Evolutionary conservation across 2,888 invertebrate genomes (phyloP), one percentile per base, ranked within the genome.

Genomic region (Eudasyphora cyanicolor): DNA sequence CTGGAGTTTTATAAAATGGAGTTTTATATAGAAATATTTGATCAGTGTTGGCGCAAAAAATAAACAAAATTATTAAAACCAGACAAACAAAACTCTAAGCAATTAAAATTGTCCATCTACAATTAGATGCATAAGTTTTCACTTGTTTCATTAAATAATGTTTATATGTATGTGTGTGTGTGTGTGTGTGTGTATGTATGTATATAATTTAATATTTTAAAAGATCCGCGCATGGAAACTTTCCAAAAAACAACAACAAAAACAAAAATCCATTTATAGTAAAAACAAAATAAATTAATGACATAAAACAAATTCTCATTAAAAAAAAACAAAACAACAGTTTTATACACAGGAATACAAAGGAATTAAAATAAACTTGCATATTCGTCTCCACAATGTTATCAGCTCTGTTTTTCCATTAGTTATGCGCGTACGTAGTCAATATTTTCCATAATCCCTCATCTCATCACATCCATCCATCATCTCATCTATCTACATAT

Each of bases 381-480:
- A 78, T n/a, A n/a, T 81, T 78, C 79, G 19, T 73, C 67, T 84
- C 64, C 76, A 79, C 42, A 77, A 78, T 51, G 35, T 62, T 71
- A 51, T 70, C 45, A 75, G 80, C 64, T 80, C 80, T 83, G 62
- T 60, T 62, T 76, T 71, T 76, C 79, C 49, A 67, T 73, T 74
- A 45, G 71, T 76, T 73, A n/a, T n/a, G n/a, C n/a, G n/a, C n/a
- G n/a, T n/a, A 74, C 76, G 19, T 76, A 74, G 62, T 57, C 21
- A 60, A n/a, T 64, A 42, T 67, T 67, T 42, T 42, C 14, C 70
- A 77, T 54, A 64, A 51, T 74, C 70, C 42, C 64, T 57, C 57
- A 78, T 78, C n/a, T n/a, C 79, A 79, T 79, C 82, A 76, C 80
- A n/a, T n/a, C n/a, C n/a, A n/a, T n/a, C n/a, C n/a, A n/a, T n/a